Base-by-base conservation (phyloP, 2,113 vertebrate species). In the Trematomus loennbergii region DNA sequence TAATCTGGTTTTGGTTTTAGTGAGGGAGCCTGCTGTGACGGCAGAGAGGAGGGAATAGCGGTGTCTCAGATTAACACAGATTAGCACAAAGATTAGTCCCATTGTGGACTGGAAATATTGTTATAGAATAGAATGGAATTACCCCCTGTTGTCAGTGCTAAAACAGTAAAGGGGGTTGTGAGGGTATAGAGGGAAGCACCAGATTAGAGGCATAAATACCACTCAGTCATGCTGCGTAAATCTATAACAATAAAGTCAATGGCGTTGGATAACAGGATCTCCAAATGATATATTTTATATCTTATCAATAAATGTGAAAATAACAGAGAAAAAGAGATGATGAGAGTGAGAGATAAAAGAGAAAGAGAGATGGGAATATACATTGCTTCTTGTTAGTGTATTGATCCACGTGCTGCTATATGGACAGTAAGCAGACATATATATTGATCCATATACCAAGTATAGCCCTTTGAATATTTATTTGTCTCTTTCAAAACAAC, bases 341-440 rank as follows among this genome's bases (percentile, higher is more conserved):
- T 40, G 36, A 45, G 75, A 85, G 79, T 65, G 75, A 54, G 48
- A 80, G 52, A 78, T 29, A n/a, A 22, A 48, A 52, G 55, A 68
- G 18, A 59, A 4, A 72, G 72, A 72, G 73, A 75, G 61, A 82
- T 78, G 72, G 72, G 59, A 82, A 82, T 82, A 74, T 83, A 69
- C 68, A 78, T 83, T 73, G 54, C 78, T 81, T 87, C 79, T 84
- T 81, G 85, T 85, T 87, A 83, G 68, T 77, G 61, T 82, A 91
- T 91, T 82, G 87, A 93, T 87, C 83, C 33, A 45, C 80, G 29
- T 76, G 68, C 65, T 76, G 36, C 81, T 83, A 65, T 85, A 83
- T 89, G 78, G 77, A 68, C 77, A 85, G 67, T 80, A 86, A 87
- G 84, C 72, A 87, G 79, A 90, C 82, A 85, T 84, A 74, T 58